A percentile compares a stretch with the other conserved stretches of the same genome.
These are phyloP conservation scores for Liasis olivaceus DNA, from an alignment of 2,797 vertebrate genomes.

Conservation along the genomic window DNA sequence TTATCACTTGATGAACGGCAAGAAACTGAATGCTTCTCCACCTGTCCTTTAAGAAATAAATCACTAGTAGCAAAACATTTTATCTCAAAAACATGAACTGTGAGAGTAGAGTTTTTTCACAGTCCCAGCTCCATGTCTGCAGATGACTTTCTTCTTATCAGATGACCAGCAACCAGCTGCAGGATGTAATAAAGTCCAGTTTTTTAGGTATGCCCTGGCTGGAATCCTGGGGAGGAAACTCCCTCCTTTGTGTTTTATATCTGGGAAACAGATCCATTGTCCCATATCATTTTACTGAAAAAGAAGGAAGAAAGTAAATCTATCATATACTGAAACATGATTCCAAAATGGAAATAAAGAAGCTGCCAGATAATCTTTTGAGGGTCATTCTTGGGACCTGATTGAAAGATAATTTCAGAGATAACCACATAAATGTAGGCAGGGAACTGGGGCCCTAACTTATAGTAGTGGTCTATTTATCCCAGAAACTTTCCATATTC, in stretches of 20 bases:
- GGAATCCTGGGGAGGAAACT: conserved; percentile 18
- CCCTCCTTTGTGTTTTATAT: conserved; percentile 5
- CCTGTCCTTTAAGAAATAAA: not conserved
- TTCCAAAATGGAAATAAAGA: not conserved
- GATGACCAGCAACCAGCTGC: conserved; percentile 14
- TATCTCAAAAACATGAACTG: conserved; percentile 16
- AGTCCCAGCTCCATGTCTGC: not conserved
- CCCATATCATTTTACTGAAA: not conserved
- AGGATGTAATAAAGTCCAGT: conserved; percentile 5
- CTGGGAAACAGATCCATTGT: conserved; percentile 8
- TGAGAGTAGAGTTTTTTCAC: not conserved
- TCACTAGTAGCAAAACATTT: conserved; percentile 6
- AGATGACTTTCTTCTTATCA: conserved; percentile 13
- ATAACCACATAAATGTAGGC: not conserved
- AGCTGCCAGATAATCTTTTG: not conserved
- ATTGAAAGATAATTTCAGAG: not conserved
- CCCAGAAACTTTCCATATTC: not conserved
- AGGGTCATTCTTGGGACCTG: not conserved
- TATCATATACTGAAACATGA: not conserved
- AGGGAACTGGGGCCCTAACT: not conserved
- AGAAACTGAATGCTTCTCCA: not conserved
- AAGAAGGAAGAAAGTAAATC: conserved; percentile 12
- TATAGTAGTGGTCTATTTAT: not conserved
- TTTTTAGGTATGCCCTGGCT: conserved; percentile 4
- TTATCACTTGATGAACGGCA: not conserved